Evolutionary conservation across 2,113 vertebrate genomes (phyloP).

Genomic region (Phodopus roborovskii): DNA sequence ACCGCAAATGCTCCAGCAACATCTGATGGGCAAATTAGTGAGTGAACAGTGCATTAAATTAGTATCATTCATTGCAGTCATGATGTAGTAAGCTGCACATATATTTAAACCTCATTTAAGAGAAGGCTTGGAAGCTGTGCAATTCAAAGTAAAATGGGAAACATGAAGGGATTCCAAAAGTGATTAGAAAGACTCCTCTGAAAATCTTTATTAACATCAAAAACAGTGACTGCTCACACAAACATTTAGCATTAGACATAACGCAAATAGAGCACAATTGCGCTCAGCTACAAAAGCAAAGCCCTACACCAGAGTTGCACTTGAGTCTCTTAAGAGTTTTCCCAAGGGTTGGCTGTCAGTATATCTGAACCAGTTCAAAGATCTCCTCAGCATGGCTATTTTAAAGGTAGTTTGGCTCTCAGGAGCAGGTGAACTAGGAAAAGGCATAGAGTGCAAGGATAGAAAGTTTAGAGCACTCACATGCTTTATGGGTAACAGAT

Average conservation of each 20-base stretch:
- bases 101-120: conserved; percentile 12
- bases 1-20: background rate
- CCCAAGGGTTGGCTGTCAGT: background rate
- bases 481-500: background rate
- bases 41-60: background rate
- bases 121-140: conserved; percentile 21
- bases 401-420: conserved; percentile 10
- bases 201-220: conserved; percentile 53
- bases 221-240: background rate
- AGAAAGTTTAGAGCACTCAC: conserved; percentile 46
- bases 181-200: conserved; percentile 12
- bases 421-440: conserved; percentile 1
- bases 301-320: background rate
- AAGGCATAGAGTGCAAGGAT: conserved; percentile 31
- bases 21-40: background rate
- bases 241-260: conserved; percentile 9
- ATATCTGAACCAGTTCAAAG: conserved; percentile 38
- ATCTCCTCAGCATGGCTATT: background rate
- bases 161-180: conserved; percentile 14
- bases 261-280: background rate
- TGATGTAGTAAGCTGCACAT: background rate
- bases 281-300: conserved; percentile 12
- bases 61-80: background rate
- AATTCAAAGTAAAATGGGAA: conserved; percentile 40
- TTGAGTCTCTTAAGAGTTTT: conserved; percentile 36